Evolutionary conservation across 2,888 invertebrate genomes (phyloP).

Genomic region (Hydroisotoma schaefferi): DNA sequence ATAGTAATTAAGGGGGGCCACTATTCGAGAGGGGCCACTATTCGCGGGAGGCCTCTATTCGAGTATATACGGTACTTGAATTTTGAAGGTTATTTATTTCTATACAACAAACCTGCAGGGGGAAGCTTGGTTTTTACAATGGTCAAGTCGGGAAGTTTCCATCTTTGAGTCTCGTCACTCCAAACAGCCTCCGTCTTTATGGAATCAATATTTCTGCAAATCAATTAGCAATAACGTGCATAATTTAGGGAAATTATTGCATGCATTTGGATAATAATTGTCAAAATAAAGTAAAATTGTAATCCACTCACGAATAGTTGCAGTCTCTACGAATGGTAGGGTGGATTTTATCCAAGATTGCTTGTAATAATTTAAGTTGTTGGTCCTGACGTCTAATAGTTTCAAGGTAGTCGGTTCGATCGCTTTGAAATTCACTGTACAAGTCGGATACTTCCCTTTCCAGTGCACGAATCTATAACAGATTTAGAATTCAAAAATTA

Average conservation of each 20-base stretch:
- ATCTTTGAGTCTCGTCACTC: conserved; percentile 70
- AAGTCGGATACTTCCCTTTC: conserved; percentile 72
- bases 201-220: conserved; percentile 62
- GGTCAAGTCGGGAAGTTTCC: conserved; percentile 66
- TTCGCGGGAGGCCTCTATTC: too few species aligned
- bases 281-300: too few species aligned
- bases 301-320: conserved; percentile 60
- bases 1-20: too few species aligned
- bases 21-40: too few species aligned
- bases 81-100: not conserved
- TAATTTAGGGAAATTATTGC: not conserved
- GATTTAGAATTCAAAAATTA: not conserved
- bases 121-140: conserved; percentile 67
- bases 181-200: conserved; percentile 67
- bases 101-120: conserved; percentile 56
- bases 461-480: conserved; percentile 59
- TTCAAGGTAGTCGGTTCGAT: conserved; percentile 77
- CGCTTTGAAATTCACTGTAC: conserved; percentile 75
- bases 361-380: conserved; percentile 64
- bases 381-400: conserved; percentile 71
- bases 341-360: conserved; percentile 64
- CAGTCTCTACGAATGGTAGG: conserved; percentile 68
- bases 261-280: not conserved
- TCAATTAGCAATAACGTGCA: not conserved
- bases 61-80: too few species aligned